These are phyloP conservation scores for Xenopus laevis DNA, from an alignment of 2,113 vertebrate species.

Conservation along the genomic window DNA sequence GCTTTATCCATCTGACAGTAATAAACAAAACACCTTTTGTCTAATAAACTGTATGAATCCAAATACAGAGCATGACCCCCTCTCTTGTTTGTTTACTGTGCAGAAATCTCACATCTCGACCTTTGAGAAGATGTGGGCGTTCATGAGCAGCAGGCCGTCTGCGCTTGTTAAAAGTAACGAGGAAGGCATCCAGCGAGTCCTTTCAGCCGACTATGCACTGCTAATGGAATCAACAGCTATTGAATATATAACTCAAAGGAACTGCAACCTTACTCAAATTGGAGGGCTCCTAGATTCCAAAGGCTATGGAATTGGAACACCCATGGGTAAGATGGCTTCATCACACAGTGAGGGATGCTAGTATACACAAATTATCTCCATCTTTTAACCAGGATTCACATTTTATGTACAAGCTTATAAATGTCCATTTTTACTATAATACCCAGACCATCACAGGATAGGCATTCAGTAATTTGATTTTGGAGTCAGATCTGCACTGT, in stretches of 20 bases:
- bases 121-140: constrained; percentile 99
- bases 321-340: constrained; percentile 77
- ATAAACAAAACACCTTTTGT: constrained; percentile 22
- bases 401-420: no score
- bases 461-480: no score
- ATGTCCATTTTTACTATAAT: no score
- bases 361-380: no score
- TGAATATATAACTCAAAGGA: constrained; percentile 89
- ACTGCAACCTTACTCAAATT: constrained; percentile 96
- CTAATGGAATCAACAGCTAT: constrained; percentile 97
- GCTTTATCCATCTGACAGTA: constrained; percentile 26
- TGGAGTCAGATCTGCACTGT: no score
- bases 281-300: constrained; percentile 95
- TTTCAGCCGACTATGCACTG: constrained; percentile 90
- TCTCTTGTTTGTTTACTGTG: constrained; percentile 17
- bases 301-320: constrained; percentile 95
- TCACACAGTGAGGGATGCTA: background rate
- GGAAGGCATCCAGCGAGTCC: constrained; percentile 90
- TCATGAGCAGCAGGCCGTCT: constrained; percentile 95
- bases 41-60: constrained; percentile 28
- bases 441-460: no score
- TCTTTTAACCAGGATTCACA: no score
- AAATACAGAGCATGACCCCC: constrained; percentile 9
- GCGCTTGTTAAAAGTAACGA: constrained; percentile 92
- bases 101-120: constrained; percentile 98